Percentiles rank a stretch among this genome's conserved stretches.
Conservation (phyloP, 2,888 invertebrate genomes). For the Mimumesa dahlbomi region DNA sequence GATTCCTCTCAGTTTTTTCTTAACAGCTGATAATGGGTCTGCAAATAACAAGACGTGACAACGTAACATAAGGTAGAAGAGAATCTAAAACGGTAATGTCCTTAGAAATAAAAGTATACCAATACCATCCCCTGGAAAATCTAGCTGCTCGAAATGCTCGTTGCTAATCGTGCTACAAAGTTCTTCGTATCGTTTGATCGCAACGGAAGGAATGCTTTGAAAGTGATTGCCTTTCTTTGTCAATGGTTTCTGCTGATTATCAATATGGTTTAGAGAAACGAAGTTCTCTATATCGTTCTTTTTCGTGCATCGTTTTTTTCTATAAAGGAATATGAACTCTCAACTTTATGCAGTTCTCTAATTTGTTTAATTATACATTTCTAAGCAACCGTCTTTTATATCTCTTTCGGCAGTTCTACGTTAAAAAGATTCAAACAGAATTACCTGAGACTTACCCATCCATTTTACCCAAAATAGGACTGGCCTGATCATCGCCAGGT, state of each 20-base stretch:
- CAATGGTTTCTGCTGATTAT: too few relatives aligned
- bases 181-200: constrained; percentile 21
- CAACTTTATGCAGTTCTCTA: not conserved
- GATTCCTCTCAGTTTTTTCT: constrained; percentile 20
- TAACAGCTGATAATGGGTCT: constrained; percentile 26
- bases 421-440: constrained; percentile 4
- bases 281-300: not conserved
- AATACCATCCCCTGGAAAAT: not conserved
- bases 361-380: not conserved
- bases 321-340: not conserved
- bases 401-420: too few relatives aligned
- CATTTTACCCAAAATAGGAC: constrained; percentile 34
- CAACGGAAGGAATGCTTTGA: not conserved
- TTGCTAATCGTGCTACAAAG: not conserved
- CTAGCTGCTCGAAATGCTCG: constrained; percentile 21
- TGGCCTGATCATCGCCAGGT: not conserved
- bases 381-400: not conserved
- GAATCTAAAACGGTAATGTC: too few relatives aligned
- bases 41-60: not conserved
- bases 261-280: not conserved
- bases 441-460: constrained; percentile 45
- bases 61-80: not conserved
- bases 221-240: not conserved
- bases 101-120: not conserved
- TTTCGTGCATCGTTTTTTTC: not conserved